Percentiles rank a stretch among this genome's conserved stretches.
These are phyloP conservation scores for Cephus cinctus DNA, from an alignment of 1,140 invertebrate genomes.

Conservation along the genomic window DNA sequence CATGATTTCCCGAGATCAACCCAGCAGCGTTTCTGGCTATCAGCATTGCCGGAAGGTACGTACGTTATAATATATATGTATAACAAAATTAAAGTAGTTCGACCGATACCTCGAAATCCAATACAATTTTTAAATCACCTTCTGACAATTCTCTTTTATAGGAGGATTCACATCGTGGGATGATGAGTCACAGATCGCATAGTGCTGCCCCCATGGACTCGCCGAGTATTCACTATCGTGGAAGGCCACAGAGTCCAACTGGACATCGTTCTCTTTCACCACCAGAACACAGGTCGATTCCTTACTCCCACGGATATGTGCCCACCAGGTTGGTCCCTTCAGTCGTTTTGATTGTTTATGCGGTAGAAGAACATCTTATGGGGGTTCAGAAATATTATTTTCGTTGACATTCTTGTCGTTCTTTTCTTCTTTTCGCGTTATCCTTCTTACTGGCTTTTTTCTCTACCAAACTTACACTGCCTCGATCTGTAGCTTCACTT, in stretches of 20 bases:
- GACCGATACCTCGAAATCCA: not conserved
- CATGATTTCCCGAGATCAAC: conserved; percentile 61
- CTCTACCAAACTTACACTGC: no score
- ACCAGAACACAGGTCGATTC: conserved; percentile 67
- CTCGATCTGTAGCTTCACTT: no score
- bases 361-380: no score
- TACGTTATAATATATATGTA: no score
- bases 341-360: no score
- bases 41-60: conserved; percentile 53
- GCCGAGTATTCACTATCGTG: conserved; percentile 60
- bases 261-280: conserved; percentile 72
- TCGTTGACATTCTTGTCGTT: no score
- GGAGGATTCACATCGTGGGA: conserved; percentile 55
- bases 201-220: conserved; percentile 77
- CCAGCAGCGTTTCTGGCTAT: conserved; percentile 49
- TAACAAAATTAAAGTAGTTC: no score
- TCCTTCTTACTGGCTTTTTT: no score
- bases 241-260: conserved; percentile 63
- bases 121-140: conserved; percentile 6
- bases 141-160: conserved; percentile 29
- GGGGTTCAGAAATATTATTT: no score
- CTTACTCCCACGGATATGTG: conserved; percentile 47
- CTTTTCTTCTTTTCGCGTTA: no score
- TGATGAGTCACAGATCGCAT: conserved; percentile 62
- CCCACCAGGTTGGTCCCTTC: conserved; percentile 43